Percentiles rank a stretch among this genome's conserved stretches.
Conservation (phyloP, 2,888 invertebrate species). For the Ornithoptera alexandrae region DNA sequence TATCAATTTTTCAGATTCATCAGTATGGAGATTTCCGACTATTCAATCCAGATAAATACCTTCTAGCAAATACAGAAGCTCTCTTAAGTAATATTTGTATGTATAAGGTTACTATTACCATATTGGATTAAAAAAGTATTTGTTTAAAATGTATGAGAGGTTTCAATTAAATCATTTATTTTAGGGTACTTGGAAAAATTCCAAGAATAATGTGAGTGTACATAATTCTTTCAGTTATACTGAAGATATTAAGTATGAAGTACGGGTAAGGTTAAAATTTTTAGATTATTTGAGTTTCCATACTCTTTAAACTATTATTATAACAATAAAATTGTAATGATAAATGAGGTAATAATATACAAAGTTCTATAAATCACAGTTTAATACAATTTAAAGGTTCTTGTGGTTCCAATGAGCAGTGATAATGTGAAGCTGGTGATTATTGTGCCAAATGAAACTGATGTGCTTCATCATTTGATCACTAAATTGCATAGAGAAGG, state of each 20-base stretch:
- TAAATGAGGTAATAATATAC: no score
- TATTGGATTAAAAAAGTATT: neutral
- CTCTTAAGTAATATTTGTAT: slow-evolving; percentile 21
- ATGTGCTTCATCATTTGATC: slow-evolving; percentile 31
- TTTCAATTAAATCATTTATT: slow-evolving; percentile 10
- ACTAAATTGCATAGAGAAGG: slow-evolving; percentile 30
- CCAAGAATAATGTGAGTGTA: slow-evolving; percentile 37
- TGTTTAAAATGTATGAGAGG: neutral
- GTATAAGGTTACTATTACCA: slow-evolving; percentile 19
- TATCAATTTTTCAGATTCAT: slow-evolving; percentile 7
- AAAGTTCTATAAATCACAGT: neutral
- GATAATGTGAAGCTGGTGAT: slow-evolving; percentile 39
- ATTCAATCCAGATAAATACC: slow-evolving; percentile 11
- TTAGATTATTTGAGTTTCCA: no score
- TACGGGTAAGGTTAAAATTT: slow-evolving; percentile 38
- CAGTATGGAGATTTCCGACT: slow-evolving; percentile 7
- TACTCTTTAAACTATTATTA: no score
- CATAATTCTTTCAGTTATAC: slow-evolving; percentile 48
- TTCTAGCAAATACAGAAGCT: neutral
- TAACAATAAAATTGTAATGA: no score
- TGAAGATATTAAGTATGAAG: slow-evolving; percentile 47
- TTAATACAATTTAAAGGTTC: slow-evolving; percentile 33
- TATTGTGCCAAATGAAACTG: slow-evolving; percentile 40
- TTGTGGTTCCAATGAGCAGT: slow-evolving; percentile 40
- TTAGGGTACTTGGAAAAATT: slow-evolving; percentile 21